These are phyloP conservation scores for Psephotus haematonotus DNA, from an alignment of 2,113 vertebrate genomes.

Conservation along the genomic window DNA sequence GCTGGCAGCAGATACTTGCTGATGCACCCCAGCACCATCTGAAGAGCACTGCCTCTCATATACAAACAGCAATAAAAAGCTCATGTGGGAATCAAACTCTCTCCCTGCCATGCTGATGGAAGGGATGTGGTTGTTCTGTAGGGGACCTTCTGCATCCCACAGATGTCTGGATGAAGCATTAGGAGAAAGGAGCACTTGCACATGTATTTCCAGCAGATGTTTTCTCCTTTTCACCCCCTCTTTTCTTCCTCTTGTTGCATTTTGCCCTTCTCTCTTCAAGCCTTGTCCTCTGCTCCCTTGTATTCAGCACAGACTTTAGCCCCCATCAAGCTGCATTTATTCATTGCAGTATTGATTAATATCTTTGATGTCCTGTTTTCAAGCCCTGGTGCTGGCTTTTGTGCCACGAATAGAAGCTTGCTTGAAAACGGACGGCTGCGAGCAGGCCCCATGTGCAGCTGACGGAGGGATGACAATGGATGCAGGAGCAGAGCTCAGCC, in stretches of 20 bases:
- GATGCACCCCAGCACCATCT: not conserved
- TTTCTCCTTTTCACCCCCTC: not conserved
- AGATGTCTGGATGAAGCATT: not conserved
- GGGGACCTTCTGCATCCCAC: not conserved
- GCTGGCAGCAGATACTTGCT: not conserved
- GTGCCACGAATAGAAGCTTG: not conserved
- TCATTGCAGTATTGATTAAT: not conserved
- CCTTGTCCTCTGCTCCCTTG: not conserved
- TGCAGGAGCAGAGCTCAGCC: fast-evolving
- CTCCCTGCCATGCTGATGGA: not conserved
- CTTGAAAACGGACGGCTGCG: fast-evolving
- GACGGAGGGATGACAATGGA: not conserved
- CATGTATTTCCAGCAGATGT: not conserved
- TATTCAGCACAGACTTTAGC: not conserved
- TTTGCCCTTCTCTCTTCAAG: not conserved
- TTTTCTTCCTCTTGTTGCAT: not conserved
- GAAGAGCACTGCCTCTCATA: not conserved
- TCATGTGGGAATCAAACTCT: not conserved
- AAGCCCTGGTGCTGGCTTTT: not conserved
- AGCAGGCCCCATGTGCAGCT: not conserved
- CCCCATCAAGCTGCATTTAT: not conserved
- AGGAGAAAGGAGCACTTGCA: not conserved
- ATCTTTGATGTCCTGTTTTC: conserved; percentile 44
- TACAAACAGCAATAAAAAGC: not conserved
- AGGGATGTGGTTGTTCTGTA: not conserved